These are phyloP conservation scores for Struthidea cinerea DNA, from an alignment of 2,113 vertebrate species.

Conservation along the genomic window DNA sequence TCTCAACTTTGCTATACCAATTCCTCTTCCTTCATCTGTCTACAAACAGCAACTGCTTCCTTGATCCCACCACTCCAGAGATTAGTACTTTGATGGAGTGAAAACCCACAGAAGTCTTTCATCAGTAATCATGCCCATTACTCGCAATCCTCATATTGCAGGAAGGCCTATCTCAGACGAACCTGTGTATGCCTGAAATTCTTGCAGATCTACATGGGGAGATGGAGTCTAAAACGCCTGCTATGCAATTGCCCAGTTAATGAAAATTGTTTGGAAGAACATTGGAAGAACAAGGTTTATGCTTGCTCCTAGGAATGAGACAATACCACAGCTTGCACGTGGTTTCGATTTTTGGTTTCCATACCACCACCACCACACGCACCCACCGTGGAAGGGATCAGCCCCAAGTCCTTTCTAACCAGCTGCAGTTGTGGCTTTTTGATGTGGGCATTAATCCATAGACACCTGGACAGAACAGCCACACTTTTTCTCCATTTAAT, in stretches of 20 bases:
- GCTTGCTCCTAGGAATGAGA: neutral
- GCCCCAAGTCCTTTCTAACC: neutral
- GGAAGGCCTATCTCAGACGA: neutral
- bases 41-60: neutral
- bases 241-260: neutral
- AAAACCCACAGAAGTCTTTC: neutral
- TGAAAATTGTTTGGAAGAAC: neutral
- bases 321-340: neutral
- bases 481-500: neutral
- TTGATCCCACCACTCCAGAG: neutral
- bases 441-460: neutral
- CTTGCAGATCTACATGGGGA: neutral
- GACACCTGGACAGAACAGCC: neutral
- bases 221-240: neutral
- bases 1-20: neutral
- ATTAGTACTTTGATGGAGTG: neutral
- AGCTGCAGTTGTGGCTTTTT: neutral
- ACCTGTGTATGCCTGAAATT: neutral
- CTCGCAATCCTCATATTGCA: neutral
- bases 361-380: neutral
- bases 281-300: neutral
- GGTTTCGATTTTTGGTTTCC: neutral
- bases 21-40: neutral
- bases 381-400: accelerated
- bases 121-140: neutral